These are phyloP conservation scores for Dinocampus coccinellae DNA, from an alignment of 2,888 invertebrate species.

Conservation along the genomic window DNA sequence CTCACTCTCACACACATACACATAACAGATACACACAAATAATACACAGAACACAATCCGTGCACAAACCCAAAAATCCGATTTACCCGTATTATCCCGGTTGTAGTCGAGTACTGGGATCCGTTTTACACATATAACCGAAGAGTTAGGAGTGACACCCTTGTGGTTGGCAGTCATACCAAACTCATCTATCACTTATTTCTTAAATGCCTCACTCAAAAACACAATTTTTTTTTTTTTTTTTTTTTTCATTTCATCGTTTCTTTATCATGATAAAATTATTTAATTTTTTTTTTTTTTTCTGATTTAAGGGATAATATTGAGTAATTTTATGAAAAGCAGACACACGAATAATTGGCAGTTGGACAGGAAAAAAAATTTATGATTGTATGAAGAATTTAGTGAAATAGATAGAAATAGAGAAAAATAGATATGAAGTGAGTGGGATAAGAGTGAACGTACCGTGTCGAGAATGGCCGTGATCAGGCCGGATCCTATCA, in stretches of 20 bases:
- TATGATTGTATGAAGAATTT: no score
- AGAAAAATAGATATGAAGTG: no score
- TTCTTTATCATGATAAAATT: no score
- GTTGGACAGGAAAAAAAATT: no score
- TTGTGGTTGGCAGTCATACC: conserved; percentile 18
- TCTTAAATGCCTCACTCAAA: not conserved
- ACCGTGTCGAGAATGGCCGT: conserved; percentile 70
- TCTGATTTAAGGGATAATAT: no score
- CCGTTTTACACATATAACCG: conserved; percentile 42
- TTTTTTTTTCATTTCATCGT: no score
- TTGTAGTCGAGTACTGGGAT: conserved; percentile 44
- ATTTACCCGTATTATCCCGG: conserved; percentile 50
- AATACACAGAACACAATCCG: conserved; percentile 6
- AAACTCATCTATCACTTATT: not conserved
- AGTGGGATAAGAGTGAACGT: conserved; percentile 46
- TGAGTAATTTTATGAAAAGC: no score
- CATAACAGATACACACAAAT: not conserved
- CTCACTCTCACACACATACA: conserved; percentile 30
- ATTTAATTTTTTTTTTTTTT: no score
- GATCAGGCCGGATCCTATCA: conserved; percentile 69
- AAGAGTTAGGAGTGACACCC: conserved; percentile 1
- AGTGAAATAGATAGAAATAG: no score
- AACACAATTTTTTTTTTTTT: not conserved
- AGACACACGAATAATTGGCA: no score
- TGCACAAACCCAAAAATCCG: conserved; percentile 44